A percentile compares a stretch with the other conserved stretches of the same genome.
Conservation (phyloP, 1,140 invertebrate species). For the Notospermus geniculatus region DNA sequence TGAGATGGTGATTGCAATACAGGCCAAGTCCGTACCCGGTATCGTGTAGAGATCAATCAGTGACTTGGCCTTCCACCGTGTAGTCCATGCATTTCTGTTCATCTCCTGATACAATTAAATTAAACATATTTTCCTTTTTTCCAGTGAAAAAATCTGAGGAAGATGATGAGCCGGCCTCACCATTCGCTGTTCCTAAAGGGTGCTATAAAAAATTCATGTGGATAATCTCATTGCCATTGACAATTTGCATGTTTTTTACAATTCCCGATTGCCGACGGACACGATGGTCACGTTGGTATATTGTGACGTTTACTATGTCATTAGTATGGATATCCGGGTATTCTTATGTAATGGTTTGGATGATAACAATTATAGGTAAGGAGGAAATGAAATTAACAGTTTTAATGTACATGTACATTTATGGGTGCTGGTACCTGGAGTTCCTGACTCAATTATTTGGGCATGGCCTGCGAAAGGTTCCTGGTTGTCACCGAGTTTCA, state of each 20-base stretch:
- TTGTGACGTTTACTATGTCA: slow-evolving; percentile 82
- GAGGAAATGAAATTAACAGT: too few species aligned
- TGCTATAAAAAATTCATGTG: slow-evolving; percentile 58
- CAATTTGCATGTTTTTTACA: slow-evolving; percentile 68
- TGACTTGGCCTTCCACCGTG: too few species aligned
- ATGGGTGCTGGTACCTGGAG: too few species aligned
- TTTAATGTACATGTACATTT: too few species aligned
- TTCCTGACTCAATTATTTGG: too few species aligned
- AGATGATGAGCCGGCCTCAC: slow-evolving; percentile 12
- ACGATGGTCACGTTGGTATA: slow-evolving; percentile 75
- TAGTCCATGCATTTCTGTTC: too few species aligned
- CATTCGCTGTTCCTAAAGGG: slow-evolving; percentile 31
- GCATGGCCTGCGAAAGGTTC: too few species aligned
- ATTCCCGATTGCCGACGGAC: slow-evolving; percentile 75
- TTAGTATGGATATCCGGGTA: slow-evolving; percentile 84
- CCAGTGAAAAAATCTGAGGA: slow-evolving; percentile 1
- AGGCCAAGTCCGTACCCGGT: too few species aligned
- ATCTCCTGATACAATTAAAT: too few species aligned
- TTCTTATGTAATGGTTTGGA: slow-evolving; percentile 87
- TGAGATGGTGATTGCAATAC: too few species aligned
- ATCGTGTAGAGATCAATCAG: too few species aligned
- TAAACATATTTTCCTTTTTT: not conserved
- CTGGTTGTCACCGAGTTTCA: too few species aligned
- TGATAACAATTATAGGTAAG: slow-evolving; percentile 87
- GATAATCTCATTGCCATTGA: slow-evolving; percentile 62